A percentile compares a stretch with the other conserved stretches of the same genome.
phyloP scores from a whole-genome alignment of 1,140 invertebrate species.

The Neodiprion fabricii region DNA sequence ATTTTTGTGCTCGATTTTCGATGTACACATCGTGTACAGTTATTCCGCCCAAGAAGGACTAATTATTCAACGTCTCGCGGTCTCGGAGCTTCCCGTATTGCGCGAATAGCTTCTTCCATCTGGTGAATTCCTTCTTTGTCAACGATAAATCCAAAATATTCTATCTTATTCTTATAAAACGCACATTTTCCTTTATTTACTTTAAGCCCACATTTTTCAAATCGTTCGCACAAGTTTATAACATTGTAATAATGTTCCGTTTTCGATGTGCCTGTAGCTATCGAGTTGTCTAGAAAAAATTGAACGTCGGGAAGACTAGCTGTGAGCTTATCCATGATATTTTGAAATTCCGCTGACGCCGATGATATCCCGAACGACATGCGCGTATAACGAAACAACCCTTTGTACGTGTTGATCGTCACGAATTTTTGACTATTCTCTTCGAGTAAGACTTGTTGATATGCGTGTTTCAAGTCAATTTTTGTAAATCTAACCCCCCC shows the following conservation, averaged over 20 bases:
- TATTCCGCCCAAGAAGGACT: background rate
- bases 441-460: background rate
- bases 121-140: slow-evolving; percentile 42
- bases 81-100: slow-evolving; percentile 44
- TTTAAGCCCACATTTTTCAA: background rate
- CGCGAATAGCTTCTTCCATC: slow-evolving; percentile 40
- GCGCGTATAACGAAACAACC: slow-evolving; percentile 23
- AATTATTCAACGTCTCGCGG: slow-evolving; percentile 43
- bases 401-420: slow-evolving; percentile 1
- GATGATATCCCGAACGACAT: slow-evolving; percentile 24
- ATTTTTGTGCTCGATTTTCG: slow-evolving; percentile 13
- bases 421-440: background rate
- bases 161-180: background rate
- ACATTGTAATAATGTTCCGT: background rate
- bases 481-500: background rate
- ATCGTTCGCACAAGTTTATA: background rate
- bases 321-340: slow-evolving; percentile 22
- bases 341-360: slow-evolving; percentile 26
- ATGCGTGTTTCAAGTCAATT: background rate
- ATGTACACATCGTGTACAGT: slow-evolving; percentile 29
- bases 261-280: background rate
- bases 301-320: background rate
- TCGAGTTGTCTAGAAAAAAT: slow-evolving; percentile 13
- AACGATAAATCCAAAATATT: slow-evolving; percentile 49
- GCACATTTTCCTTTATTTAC: background rate